Conservation (phyloP, 30 jellyfish, hydroid and myxozoan species). For the Pelagia noctiluca region DNA sequence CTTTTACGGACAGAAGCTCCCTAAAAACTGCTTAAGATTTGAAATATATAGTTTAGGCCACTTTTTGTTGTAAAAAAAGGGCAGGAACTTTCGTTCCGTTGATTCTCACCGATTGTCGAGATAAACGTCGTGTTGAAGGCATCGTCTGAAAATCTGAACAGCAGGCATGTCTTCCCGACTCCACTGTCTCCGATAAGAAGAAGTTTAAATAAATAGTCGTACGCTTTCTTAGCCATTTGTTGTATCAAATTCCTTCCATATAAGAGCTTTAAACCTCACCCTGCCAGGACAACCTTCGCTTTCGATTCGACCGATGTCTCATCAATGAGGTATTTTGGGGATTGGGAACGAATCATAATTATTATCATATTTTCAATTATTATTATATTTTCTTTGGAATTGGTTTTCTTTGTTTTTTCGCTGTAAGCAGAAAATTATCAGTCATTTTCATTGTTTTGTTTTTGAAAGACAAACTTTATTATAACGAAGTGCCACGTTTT, state of each 20-base stretch:
- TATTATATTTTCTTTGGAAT: not conserved
- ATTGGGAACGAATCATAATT: slow-evolving; percentile 46
- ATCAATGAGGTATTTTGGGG: slow-evolving; percentile 63
- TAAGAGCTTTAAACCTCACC: slow-evolving; percentile 53
- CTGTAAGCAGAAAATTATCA: not conserved
- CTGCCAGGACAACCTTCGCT: not conserved
- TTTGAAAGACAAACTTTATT: not conserved
- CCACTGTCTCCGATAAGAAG: slow-evolving; percentile 96
- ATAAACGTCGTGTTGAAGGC: slow-evolving; percentile 95
- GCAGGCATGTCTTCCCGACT: slow-evolving; percentile 94
- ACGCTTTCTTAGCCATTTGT: slow-evolving; percentile 82
- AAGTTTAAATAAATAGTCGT: slow-evolving; percentile 86
- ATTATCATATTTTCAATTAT: not conserved
- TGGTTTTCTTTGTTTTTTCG: too few species aligned
- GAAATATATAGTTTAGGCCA: not conserved
- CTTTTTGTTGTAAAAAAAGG: not conserved
- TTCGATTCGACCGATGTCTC: slow-evolving; percentile 24
- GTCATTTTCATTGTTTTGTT: not conserved
- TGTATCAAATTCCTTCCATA: not conserved
- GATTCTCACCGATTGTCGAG: slow-evolving; percentile 89
- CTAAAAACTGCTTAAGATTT: not conserved
- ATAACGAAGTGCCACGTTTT: not conserved
- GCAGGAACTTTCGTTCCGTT: not conserved
- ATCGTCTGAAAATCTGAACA: slow-evolving; percentile 94
- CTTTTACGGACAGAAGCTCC: too few species aligned